Evolutionary conservation across 2,797 vertebrate genomes (phyloP).

Genomic region (Typhlichthys subterraneus): DNA sequence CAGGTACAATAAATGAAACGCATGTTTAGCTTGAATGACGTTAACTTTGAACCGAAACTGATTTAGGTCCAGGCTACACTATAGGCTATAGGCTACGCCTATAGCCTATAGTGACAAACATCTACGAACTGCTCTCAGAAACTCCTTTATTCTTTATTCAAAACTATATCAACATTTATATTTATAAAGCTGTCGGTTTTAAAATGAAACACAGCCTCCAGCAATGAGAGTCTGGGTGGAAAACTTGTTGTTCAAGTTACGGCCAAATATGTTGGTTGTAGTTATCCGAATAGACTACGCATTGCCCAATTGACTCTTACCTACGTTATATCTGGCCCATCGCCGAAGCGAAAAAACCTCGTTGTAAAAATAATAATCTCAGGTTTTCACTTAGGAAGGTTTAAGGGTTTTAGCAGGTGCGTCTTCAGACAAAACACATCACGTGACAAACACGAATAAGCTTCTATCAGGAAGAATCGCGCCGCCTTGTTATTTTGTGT

Average conservation of each 20-base stretch:
- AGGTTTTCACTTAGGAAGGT: too few species aligned
- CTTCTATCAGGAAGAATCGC: too few species aligned
- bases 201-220: not conserved
- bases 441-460: not conserved
- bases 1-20: too few species aligned
- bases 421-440: constrained; percentile 9
- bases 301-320: constrained; percentile 13
- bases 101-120: too few species aligned
- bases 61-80: too few species aligned
- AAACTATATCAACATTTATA: too few species aligned
- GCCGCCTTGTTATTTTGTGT: too few species aligned
- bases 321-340: constrained; percentile 19
- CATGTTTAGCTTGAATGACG: too few species aligned
- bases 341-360: not conserved
- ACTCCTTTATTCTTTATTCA: too few species aligned
- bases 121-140: too few species aligned
- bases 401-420: constrained; percentile 23
- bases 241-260: constrained; percentile 14
- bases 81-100: too few species aligned
- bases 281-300: fast-evolving
- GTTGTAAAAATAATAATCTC: fast-evolving
- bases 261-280: not conserved
- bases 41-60: too few species aligned
- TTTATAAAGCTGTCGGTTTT: not conserved
- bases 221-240: not conserved